Conservation (phyloP, 1,140 invertebrate species). For the Agrypnia vestita region DNA sequence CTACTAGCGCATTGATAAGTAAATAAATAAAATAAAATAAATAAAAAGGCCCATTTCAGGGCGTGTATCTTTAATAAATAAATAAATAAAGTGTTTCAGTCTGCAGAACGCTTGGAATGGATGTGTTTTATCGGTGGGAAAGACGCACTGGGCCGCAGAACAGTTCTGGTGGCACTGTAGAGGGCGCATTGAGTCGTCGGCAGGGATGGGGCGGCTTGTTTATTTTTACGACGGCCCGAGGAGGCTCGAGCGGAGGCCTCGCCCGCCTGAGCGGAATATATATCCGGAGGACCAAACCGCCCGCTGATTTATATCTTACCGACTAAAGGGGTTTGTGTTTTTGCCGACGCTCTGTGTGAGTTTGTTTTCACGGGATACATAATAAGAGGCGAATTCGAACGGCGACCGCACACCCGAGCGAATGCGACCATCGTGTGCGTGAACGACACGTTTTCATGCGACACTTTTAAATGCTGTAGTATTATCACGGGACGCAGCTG, state of each 20-base stretch:
- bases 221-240: constrained; percentile 50
- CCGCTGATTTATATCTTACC: constrained; percentile 32
- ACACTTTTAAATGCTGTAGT: too few species aligned
- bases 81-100: too few species aligned
- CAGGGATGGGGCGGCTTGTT: constrained; percentile 52
- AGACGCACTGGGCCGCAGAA: not conserved
- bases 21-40: too few species aligned
- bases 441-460: too few species aligned
- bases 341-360: constrained; percentile 12
- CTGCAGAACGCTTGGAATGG: too few species aligned
- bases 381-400: constrained; percentile 27
- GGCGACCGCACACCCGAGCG: not conserved
- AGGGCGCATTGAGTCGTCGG: constrained; percentile 52
- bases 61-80: too few species aligned
- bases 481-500: too few species aligned
- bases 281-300: not conserved
- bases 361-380: constrained; percentile 25
- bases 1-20: too few species aligned
- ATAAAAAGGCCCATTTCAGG: too few species aligned
- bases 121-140: too few species aligned
- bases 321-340: constrained; percentile 24
- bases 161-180: not conserved
- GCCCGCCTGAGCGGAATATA: not conserved
- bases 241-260: not conserved
- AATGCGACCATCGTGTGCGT: too few species aligned